phyloP scores from a whole-genome alignment of 1,140 invertebrate genomes.

The Chironomus striatipennis region DNA sequence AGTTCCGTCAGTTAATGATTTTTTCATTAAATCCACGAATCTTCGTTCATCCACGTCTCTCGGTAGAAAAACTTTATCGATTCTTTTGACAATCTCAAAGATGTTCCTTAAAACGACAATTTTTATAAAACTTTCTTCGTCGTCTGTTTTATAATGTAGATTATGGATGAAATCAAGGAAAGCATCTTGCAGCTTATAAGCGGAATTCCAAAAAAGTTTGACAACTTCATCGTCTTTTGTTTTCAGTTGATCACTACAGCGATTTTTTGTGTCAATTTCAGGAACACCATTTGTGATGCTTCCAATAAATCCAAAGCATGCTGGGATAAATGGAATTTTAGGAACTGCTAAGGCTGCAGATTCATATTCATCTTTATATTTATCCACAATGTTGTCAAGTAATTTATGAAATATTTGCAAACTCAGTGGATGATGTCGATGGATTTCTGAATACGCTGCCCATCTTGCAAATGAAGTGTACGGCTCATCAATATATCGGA shows the following conservation, averaged over 20 bases:
- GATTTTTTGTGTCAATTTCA: background rate
- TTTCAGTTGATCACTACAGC: slow-evolving; percentile 45
- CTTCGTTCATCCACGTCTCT: slow-evolving; percentile 46
- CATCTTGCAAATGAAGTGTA: slow-evolving; percentile 63
- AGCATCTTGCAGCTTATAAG: slow-evolving; percentile 62
- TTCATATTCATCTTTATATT: slow-evolving; percentile 30
- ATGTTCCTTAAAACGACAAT: slow-evolving; percentile 51
- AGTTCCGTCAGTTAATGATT: background rate
- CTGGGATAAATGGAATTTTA: background rate
- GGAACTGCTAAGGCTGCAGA: background rate
- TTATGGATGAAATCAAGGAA: slow-evolving; percentile 64
- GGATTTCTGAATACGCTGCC: slow-evolving; percentile 63
- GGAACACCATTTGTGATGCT: background rate
- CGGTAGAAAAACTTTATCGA: slow-evolving; percentile 49
- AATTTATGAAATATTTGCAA: slow-evolving; percentile 62
- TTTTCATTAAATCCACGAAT: background rate
- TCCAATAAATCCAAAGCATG: background rate
- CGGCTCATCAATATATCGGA: slow-evolving; percentile 67
- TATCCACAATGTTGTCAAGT: slow-evolving; percentile 54
- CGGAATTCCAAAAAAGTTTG: slow-evolving; percentile 67
- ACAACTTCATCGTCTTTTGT: slow-evolving; percentile 58
- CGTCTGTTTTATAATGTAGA: slow-evolving; percentile 58
- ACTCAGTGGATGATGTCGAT: slow-evolving; percentile 64
- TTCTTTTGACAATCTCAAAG: slow-evolving; percentile 47
- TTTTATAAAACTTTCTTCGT: slow-evolving; percentile 57